phyloP scores from a whole-genome alignment of 37 sponge, comb jelly and placozoan genomes.

The Mnemiopsis leidyi region DNA sequence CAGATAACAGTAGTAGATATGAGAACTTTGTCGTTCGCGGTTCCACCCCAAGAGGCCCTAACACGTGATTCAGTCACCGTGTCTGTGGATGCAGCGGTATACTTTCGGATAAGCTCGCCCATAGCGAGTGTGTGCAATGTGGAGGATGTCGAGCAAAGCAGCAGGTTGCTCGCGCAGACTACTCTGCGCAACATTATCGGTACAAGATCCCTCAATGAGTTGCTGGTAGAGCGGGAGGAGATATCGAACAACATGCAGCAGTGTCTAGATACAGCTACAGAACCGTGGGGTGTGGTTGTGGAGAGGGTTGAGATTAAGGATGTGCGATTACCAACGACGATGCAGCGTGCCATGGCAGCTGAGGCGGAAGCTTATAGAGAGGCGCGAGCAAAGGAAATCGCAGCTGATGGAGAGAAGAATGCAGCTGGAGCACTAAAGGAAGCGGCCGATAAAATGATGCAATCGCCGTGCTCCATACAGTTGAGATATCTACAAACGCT shows the following conservation, averaged over 20 bases:
- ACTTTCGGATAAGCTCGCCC: slow-evolving; percentile 80
- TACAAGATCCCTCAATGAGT: slow-evolving; percentile 81
- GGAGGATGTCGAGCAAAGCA: slow-evolving; percentile 76
- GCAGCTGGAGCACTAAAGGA: slow-evolving; percentile 88
- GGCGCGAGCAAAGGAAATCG: slow-evolving; percentile 89
- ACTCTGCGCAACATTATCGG: slow-evolving; percentile 90
- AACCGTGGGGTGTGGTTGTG: slow-evolving; percentile 92
- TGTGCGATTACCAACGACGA: slow-evolving; percentile 77
- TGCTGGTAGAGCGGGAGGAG: slow-evolving; percentile 83
- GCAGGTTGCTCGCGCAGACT: slow-evolving; percentile 83
- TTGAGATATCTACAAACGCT: slow-evolving; percentile 96
- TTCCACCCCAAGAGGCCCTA: slow-evolving; percentile 93
- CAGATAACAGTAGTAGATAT: slow-evolving; percentile 78
- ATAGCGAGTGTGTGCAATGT: slow-evolving; percentile 74
- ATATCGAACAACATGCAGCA: slow-evolving; percentile 80
- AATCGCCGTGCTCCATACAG: slow-evolving; percentile 88
- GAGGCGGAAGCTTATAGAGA: slow-evolving; percentile 92
- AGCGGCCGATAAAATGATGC: slow-evolving; percentile 83
- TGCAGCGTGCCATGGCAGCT: slow-evolving; percentile 93
- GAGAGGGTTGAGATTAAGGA: slow-evolving; percentile 91
- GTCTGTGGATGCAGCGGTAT: slow-evolving; percentile 91
- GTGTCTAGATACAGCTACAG: slow-evolving; percentile 82
- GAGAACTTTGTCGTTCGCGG: slow-evolving; percentile 83
- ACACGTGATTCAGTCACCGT: slow-evolving; percentile 91
- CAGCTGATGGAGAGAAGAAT: slow-evolving; percentile 92